A percentile compares a stretch with the other conserved stretches of the same genome.
Evolutionary conservation across 2,113 vertebrate species (phyloP).

Genomic region (Pachycephala philippinensis): DNA sequence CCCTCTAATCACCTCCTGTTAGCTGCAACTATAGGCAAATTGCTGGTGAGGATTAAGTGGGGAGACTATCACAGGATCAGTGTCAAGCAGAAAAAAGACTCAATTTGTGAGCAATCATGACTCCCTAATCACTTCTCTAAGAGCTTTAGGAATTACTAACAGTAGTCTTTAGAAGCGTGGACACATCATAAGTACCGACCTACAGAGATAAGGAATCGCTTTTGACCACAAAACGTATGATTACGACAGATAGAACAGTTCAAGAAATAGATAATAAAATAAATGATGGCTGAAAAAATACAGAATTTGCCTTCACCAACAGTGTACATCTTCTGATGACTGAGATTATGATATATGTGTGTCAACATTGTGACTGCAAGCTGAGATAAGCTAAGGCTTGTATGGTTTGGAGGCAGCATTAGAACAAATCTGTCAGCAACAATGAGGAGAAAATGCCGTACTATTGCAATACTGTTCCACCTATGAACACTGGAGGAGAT

Average conservation of each 20-base stretch:
- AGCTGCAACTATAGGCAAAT: constrained; percentile 78
- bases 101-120: constrained; percentile 76
- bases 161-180: constrained; percentile 2
- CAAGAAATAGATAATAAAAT: neutral
- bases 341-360: neutral
- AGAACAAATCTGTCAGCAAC: neutral
- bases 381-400: neutral
- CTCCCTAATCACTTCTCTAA: constrained; percentile 73
- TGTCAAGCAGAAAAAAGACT: constrained; percentile 78
- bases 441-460: neutral
- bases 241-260: neutral
- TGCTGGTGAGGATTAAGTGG: constrained; percentile 76
- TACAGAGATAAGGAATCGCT: neutral
- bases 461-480: neutral
- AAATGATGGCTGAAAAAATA: neutral
- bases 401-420: constrained; percentile 10
- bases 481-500: neutral
- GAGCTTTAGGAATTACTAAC: constrained; percentile 60
- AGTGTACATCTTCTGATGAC: neutral
- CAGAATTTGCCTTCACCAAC: neutral
- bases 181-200: neutral
- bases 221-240: neutral
- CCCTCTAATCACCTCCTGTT: constrained; percentile 76
- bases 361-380: neutral
- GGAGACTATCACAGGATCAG: constrained; percentile 77